phyloP scores from a whole-genome alignment of 2,888 invertebrate genomes.

The Molanna angustata region DNA sequence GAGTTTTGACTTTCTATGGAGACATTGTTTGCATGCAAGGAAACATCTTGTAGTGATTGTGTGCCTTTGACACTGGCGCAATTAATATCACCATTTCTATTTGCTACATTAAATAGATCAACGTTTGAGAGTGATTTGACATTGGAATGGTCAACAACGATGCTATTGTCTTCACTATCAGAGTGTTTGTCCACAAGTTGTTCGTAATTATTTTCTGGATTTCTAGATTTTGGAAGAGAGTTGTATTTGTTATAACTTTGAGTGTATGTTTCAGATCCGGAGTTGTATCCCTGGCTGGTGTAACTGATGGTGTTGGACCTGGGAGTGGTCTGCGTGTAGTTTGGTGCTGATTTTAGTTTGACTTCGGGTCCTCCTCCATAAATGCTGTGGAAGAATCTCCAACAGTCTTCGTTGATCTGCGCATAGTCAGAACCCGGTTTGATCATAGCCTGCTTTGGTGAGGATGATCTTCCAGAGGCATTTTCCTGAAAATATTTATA shows the following conservation, averaged over 20 bases:
- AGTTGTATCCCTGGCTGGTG: constrained; percentile 5
- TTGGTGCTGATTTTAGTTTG: constrained; percentile 41
- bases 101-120: constrained; percentile 36
- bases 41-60: constrained; percentile 50
- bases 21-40: constrained; percentile 29
- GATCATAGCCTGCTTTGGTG: constrained; percentile 37
- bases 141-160: constrained; percentile 31
- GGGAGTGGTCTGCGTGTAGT: constrained; percentile 9
- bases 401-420: constrained; percentile 79
- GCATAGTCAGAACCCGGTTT: constrained; percentile 64
- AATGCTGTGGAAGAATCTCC: constrained; percentile 81
- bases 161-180: constrained; percentile 48
- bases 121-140: constrained; percentile 24
- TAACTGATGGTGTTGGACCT: constrained; percentile 6
- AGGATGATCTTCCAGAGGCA: constrained; percentile 6
- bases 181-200: constrained; percentile 44
- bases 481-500: constrained; percentile 15
- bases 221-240: constrained; percentile 3
- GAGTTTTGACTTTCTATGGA: constrained; percentile 4
- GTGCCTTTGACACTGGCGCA: constrained; percentile 41
- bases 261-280: constrained; percentile 2
- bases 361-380: constrained; percentile 92
- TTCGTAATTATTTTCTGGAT: not conserved
- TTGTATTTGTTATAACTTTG: constrained; percentile 1
- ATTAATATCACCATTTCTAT: constrained; percentile 30